Evolutionary conservation across 2,888 invertebrate genomes (phyloP).

Genomic region (Frankliniella intonsa): DNA sequence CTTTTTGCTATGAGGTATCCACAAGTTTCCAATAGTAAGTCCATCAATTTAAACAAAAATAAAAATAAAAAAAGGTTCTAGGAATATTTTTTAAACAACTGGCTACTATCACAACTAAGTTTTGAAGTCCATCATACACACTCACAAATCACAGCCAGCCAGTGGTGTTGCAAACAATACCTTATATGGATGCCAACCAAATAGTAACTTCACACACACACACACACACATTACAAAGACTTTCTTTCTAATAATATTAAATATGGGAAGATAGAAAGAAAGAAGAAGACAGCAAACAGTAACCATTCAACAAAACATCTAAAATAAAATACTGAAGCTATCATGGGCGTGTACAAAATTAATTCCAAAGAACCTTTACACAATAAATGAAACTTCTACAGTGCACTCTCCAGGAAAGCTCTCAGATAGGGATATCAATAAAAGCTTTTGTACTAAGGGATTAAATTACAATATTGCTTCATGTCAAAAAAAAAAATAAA

Average conservation of each 20-base stretch:
- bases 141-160: constrained; percentile 8
- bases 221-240: background rate
- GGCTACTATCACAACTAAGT: background rate
- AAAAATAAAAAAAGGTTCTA: background rate
- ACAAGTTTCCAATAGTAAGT: background rate
- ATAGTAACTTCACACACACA: background rate
- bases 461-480: background rate
- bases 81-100: background rate
- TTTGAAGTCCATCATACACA: background rate
- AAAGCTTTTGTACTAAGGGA: constrained; percentile 14
- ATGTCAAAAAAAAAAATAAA: background rate
- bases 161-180: background rate
- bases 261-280: background rate
- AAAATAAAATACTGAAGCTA: background rate
- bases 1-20: background rate
- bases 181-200: background rate
- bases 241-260: background rate
- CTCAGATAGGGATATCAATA: background rate
- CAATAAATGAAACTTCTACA: background rate
- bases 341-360: background rate
- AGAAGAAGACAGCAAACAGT: background rate
- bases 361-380: background rate
- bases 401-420: background rate
- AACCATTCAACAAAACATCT: background rate
- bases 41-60: background rate